A percentile compares a stretch with the other conserved stretches of the same genome.
Conservation (phyloP, 1,140 invertebrate genomes). For the Ceratitis capitata region DNA sequence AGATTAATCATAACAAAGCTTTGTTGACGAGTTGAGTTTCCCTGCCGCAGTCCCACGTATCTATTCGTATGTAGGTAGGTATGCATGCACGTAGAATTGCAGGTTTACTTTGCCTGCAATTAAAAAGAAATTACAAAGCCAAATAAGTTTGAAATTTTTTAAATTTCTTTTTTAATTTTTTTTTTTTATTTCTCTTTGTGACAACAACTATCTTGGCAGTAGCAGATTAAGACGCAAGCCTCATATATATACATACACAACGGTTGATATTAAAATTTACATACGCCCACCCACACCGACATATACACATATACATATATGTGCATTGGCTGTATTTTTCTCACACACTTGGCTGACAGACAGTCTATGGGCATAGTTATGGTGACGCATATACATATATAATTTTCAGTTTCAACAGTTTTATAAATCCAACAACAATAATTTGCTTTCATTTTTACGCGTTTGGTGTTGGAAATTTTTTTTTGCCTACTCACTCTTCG, state of each 20-base stretch:
- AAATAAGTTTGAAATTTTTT: conserved; percentile 13
- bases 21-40: background rate
- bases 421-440: background rate
- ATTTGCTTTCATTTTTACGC: background rate
- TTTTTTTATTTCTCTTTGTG: too few species aligned
- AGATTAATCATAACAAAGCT: conserved; percentile 26
- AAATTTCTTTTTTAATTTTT: too few species aligned
- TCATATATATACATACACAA: background rate
- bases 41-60: too few species aligned
- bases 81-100: too few species aligned
- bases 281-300: background rate
- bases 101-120: background rate
- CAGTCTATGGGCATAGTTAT: background rate
- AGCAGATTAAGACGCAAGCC: background rate
- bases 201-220: conserved; percentile 8
- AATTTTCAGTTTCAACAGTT: background rate
- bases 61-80: too few species aligned
- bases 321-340: background rate
- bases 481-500: background rate
- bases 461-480: background rate
- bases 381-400: background rate
- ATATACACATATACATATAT: background rate
- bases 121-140: conserved; percentile 32
- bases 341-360: background rate
- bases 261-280: background rate